Conservation (phyloP, 2,113 vertebrate genomes). For the Clinocottus analis region DNA sequence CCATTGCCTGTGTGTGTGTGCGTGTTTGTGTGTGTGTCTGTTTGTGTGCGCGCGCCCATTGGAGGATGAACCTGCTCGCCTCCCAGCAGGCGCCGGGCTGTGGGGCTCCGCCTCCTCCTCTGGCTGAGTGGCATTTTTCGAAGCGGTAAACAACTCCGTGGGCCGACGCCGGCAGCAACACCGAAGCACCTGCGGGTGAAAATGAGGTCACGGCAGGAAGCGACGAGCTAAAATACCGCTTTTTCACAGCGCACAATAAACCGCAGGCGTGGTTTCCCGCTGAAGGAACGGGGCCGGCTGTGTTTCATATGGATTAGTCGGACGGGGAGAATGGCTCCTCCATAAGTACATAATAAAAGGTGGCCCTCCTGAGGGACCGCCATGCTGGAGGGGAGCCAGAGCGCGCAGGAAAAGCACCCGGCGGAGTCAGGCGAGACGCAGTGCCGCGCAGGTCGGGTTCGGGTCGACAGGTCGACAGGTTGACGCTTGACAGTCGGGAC, state of each 20-base stretch:
- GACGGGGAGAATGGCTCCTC: not conserved
- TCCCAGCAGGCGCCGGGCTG: constrained; percentile 21
- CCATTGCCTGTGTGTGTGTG: not conserved
- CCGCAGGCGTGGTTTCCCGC: not conserved
- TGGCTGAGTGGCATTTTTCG: constrained; percentile 44
- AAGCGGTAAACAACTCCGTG: constrained; percentile 59
- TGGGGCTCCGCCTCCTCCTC: constrained; percentile 30
- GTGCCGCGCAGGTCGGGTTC: not conserved
- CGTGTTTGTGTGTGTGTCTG: not conserved
- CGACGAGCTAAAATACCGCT: not conserved
- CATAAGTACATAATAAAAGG: constrained; percentile 5
- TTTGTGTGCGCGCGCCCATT: not conserved
- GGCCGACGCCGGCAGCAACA: constrained; percentile 27
- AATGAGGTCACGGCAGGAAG: constrained; percentile 12
- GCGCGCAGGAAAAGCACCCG: not conserved
- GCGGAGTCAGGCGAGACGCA: not conserved
- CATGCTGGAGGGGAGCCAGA: not conserved
- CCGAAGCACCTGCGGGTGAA: constrained; percentile 32
- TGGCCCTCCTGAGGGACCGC: not conserved
- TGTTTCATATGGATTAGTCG: constrained; percentile 4
- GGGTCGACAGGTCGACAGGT: not conserved
- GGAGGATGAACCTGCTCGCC: constrained; percentile 23
- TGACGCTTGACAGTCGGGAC: too few species aligned
- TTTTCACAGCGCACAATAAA: not conserved
- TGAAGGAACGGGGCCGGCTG: not conserved